These are phyloP conservation scores for Sapayoa aenigma DNA, from an alignment of 2,113 vertebrate genomes.

Conservation along the genomic window DNA sequence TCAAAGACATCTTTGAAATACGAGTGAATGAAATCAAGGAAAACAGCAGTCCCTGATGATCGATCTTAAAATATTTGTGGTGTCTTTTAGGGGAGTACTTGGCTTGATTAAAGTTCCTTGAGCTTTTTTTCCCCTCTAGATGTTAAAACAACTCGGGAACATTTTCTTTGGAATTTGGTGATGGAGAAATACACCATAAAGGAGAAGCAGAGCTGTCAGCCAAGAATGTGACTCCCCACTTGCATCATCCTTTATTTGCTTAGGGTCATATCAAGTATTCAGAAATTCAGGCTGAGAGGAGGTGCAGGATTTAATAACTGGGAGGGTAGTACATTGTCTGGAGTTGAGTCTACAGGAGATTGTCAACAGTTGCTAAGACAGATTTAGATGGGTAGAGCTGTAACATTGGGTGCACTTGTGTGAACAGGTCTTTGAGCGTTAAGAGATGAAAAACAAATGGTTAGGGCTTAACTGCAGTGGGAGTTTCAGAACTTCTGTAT, in stretches of 20 bases:
- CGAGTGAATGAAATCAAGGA: neutral
- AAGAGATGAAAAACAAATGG: neutral
- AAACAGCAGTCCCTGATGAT: neutral
- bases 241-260: constrained; percentile 31
- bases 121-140: neutral
- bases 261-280: neutral
- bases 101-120: neutral
- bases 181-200: neutral
- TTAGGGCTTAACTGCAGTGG: neutral
- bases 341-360: neutral
- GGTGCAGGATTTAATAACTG: neutral
- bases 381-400: neutral
- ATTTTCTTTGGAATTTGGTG: neutral
- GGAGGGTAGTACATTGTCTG: neutral
- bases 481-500: neutral
- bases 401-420: neutral
- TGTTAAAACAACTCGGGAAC: neutral
- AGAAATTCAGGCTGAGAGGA: neutral
- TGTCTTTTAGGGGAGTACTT: neutral
- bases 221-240: neutral
- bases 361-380: neutral
- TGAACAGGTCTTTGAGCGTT: neutral
- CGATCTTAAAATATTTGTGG: neutral
- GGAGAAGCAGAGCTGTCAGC: neutral
- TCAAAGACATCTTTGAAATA: neutral